phyloP scores from a whole-genome alignment of 2,113 vertebrate species.

The Cheilinus undulatus region DNA sequence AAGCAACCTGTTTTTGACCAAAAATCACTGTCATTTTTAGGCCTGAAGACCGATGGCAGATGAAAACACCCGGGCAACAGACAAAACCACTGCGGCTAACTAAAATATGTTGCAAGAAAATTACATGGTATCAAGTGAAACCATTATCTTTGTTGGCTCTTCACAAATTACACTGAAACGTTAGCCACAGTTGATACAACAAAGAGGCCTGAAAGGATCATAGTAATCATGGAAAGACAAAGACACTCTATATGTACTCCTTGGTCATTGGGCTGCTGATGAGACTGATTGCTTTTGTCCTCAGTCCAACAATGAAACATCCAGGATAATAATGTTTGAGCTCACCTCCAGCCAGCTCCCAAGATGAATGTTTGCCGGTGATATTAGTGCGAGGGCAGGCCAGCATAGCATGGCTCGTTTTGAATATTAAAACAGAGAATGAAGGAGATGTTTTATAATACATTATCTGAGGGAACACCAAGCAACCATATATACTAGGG shows the following conservation, averaged over 20 bases:
- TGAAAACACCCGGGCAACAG: no score
- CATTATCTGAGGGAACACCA: no score
- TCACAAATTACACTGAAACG: background rate
- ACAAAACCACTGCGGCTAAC: no score
- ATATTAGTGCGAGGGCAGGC: slow-evolving; percentile 31
- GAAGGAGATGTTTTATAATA: slow-evolving; percentile 13
- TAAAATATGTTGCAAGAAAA: no score
- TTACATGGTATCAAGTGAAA: no score
- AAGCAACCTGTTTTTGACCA: no score
- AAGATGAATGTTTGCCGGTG: slow-evolving; percentile 35
- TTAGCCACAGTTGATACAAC: background rate
- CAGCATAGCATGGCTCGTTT: slow-evolving; percentile 9
- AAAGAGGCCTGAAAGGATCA: background rate
- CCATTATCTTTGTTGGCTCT: background rate
- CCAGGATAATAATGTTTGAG: slow-evolving; percentile 35
- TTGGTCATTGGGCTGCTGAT: background rate
- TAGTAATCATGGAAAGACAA: background rate
- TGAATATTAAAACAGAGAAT: slow-evolving; percentile 25
- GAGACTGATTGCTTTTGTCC: slow-evolving; percentile 11
- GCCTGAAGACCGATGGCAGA: no score
- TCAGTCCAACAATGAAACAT: slow-evolving; percentile 17
- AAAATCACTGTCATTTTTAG: no score
- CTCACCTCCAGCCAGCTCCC: slow-evolving; percentile 18
- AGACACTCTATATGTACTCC: background rate
- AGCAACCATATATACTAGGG: no score